Percentiles rank a stretch among this genome's conserved stretches.
Evolutionary conservation across 2,113 vertebrate genomes (phyloP).

Genomic region (Acrocephalus kingi): DNA sequence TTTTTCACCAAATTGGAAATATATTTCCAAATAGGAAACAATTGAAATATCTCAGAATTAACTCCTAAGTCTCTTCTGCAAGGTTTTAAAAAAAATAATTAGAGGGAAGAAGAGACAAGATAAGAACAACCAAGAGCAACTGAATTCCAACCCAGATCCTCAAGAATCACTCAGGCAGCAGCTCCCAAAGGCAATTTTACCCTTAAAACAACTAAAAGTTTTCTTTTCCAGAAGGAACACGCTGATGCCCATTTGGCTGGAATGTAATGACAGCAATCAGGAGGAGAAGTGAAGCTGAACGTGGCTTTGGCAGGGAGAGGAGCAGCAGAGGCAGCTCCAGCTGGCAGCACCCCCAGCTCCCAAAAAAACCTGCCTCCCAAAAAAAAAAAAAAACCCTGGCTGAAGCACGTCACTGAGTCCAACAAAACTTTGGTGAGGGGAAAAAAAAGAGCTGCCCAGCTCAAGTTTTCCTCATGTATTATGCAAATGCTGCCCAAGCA

Average conservation of each 20-base stretch:
- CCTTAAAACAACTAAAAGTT: not conserved
- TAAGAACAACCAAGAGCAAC: not conserved
- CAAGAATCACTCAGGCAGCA: not conserved
- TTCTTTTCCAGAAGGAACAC: not conserved
- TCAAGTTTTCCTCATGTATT: not conserved
- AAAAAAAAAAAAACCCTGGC: not conserved
- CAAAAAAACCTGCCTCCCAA: not conserved
- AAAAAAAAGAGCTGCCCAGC: not conserved
- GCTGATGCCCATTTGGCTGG: not conserved
- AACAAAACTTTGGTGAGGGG: not conserved
- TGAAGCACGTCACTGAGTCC: not conserved
- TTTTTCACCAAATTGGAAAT: not conserved
- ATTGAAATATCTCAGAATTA: not conserved
- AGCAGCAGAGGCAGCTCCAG: constrained; percentile 25
- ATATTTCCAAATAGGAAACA: not conserved
- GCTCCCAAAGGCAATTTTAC: not conserved
- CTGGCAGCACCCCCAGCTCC: not conserved
- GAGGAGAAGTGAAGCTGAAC: not conserved
- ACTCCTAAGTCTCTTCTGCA: not conserved
- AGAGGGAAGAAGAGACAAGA: not conserved
- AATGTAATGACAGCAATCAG: not conserved
- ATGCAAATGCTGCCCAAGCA: not conserved
- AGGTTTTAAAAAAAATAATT: not conserved
- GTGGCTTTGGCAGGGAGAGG: constrained; percentile 12
- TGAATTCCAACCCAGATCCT: not conserved